These are phyloP conservation scores for Anhinga anhinga DNA, from an alignment of 2,113 vertebrate genomes.

Conservation along the genomic window DNA sequence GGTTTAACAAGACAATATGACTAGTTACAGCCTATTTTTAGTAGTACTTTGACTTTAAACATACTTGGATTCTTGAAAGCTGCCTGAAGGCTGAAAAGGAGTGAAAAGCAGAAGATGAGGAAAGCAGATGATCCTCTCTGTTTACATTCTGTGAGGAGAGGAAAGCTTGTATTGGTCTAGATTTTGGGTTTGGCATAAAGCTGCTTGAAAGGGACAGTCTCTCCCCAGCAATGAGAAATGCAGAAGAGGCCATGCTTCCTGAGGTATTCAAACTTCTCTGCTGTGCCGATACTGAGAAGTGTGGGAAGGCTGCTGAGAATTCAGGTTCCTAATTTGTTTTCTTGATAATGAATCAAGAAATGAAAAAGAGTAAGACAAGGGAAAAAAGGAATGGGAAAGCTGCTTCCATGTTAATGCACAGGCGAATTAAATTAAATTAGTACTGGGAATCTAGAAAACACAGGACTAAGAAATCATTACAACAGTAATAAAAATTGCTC, in stretches of 20 bases:
- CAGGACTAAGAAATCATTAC: background rate
- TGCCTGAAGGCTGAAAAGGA: background rate
- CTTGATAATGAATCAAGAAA: background rate
- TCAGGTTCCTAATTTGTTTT: background rate
- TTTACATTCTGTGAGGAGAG: background rate
- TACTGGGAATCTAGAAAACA: background rate
- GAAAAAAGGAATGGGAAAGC: background rate
- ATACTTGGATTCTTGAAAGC: background rate
- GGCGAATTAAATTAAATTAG: background rate
- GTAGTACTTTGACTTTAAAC: background rate
- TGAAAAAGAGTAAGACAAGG: background rate
- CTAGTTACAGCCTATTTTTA: background rate
- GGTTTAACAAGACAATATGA: background rate
- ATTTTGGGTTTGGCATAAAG: background rate
- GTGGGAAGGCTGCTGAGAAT: background rate
- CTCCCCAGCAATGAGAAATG: background rate
- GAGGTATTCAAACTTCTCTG: background rate
- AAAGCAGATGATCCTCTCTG: background rate
- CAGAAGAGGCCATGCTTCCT: background rate
- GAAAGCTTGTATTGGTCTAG: background rate
- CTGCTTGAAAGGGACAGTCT: background rate
- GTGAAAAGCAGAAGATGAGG: background rate
- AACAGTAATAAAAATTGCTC: background rate
- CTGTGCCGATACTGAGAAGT: background rate
- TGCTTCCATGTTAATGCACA: background rate